Base-by-base conservation (phyloP, 2,797 vertebrate genomes). In the Calcarius lapponicus region DNA sequence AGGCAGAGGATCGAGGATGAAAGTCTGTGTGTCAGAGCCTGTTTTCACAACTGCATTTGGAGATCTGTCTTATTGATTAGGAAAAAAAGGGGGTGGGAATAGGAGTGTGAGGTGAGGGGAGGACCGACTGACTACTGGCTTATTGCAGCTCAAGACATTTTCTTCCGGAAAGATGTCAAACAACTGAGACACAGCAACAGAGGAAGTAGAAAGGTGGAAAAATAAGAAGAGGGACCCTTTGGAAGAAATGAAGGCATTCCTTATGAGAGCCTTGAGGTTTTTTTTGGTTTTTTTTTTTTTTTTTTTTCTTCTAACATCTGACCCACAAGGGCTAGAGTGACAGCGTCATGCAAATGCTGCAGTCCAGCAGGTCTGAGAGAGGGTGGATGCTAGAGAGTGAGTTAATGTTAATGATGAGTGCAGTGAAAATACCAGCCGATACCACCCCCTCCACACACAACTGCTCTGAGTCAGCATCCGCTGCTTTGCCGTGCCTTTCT, bases 381-480 rank as follows among this genome's bases (percentile, higher is more conserved):
- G 98, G 97, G 97, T 97, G 98, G 98, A 97, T 98, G 97, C 97
- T 97, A 97, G 97, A 97, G 95, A 98, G 96, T 92, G 96, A 96
- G 98, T 98, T 98, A 97, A 97, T 97, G 98, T 97, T 98, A 98
- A 98, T 98, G 97, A 98, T 97, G 98, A 98, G 98, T 96, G 97
- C 98, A 98, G 97, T 97, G 98, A 97, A 98, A 98, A 97, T 97
- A 96, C 97, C 97, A 97, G 98, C 98, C 97, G 97, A 97, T 95
- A 97, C 97, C 97, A 97, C 97, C 97, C 98, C 97, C 97, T 98
- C 97, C 98, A 98, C 97, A 97, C 97, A 98, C 97, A 97, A 98
- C 97, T 96, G 95, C 98, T 98, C 98, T 98, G 98, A 98, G 98
- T 98, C 98, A 98, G 98, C 98, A 98, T 97, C 98, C 97, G 97